Evolutionary conservation across 2,888 invertebrate species (phyloP), one percentile per base, ranked within the genome.

Genomic region (Monopis laevigella): DNA sequence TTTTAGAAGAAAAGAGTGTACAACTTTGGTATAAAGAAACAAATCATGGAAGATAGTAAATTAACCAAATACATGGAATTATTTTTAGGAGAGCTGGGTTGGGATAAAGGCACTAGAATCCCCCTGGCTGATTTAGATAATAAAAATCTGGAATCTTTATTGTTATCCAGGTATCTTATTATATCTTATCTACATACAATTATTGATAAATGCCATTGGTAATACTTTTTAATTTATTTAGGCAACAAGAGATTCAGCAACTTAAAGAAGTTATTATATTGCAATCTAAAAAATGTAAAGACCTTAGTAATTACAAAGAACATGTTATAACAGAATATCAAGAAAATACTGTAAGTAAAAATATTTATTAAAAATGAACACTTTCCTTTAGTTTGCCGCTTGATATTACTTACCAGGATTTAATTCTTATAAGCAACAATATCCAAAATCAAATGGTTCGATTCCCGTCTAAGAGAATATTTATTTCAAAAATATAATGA

Each of bases 91-190:
- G 83, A 87, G 50, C 73, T 91, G 44, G 91, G 90, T 2, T 91
- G 90, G 88, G 83, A 84, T 42, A 86, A 88, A 54, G 91, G 92
- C 4, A 89, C 90, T 45, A 87, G 88, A 55, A 84, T 91, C 51
- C 93, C 93, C 2, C 83, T 93, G 46, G 90, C 93, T 1, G 90
- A 89, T 69, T 82, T 85, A 30, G 88, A 88, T 54, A 93, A 93
- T 43, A 69, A 75, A 53, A 56, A 53, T 35, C 51, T 73, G 24
- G 81, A 82, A 59, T 58, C 55, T 16, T 46, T 62, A 14, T 52
- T 82, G 13, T 69, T 77, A 45, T 48, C 60, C 10, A 71, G 77
- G 82, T 78, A 52, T 35, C 27, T 29, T 24, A 24, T 24, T 24
- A 7, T 26, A 14, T 28, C 7, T 8, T 29, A 27, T 17, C 16